Evolutionary conservation across 2,113 vertebrate genomes (phyloP).

Genomic region (Pygoscelis adeliae): DNA sequence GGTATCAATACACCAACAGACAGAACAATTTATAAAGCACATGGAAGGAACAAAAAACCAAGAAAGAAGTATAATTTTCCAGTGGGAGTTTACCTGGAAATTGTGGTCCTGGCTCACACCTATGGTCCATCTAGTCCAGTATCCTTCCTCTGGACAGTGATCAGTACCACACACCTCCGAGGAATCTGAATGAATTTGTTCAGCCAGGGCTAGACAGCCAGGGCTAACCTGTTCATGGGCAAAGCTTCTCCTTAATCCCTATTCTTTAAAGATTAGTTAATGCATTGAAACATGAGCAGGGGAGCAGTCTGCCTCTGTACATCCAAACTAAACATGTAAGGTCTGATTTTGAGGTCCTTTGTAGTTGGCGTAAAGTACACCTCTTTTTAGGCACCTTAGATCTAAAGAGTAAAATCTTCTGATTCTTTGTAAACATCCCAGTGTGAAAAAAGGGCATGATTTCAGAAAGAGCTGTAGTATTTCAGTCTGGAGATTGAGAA

Average conservation of each 20-base stretch:
- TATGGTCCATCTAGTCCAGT: background rate
- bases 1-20: background rate
- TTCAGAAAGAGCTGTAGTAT: background rate
- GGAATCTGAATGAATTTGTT: background rate
- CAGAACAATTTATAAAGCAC: background rate
- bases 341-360: background rate
- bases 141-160: background rate
- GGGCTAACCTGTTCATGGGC: background rate
- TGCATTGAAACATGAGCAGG: constrained; percentile 16
- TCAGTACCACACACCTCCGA: background rate
- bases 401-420: background rate
- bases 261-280: constrained; percentile 42
- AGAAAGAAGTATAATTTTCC: background rate
- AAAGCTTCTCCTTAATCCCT: constrained; percentile 39
- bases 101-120: background rate
- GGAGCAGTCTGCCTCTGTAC: background rate
- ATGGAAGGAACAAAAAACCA: background rate
- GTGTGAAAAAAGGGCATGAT: background rate
- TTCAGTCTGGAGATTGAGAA: background rate
- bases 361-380: background rate
- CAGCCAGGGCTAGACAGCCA: background rate
- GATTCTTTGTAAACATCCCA: background rate
- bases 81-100: background rate
- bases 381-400: background rate
- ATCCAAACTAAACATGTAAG: background rate